These are phyloP conservation scores for Syrrhaptes paradoxus DNA, from an alignment of 2,113 vertebrate species.

Conservation along the genomic window DNA sequence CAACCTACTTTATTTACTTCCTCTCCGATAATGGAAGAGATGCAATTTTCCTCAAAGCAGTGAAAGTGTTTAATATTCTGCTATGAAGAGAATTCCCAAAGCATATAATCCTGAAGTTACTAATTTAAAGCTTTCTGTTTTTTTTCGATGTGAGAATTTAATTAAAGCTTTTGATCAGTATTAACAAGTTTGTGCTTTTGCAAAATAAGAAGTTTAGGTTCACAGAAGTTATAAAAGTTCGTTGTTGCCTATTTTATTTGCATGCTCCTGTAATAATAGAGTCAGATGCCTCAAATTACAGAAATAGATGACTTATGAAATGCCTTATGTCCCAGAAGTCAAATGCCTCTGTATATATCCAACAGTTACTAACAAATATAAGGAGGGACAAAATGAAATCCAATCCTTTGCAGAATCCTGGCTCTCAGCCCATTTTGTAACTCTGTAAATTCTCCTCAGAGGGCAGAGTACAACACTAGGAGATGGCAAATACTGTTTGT, in stretches of 20 bases:
- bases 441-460: slow-evolving; percentile 14
- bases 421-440: background rate
- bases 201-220: background rate
- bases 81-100: background rate
- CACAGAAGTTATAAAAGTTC: background rate
- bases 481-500: background rate
- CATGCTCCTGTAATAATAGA: background rate
- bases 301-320: slow-evolving; percentile 10
- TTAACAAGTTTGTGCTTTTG: background rate
- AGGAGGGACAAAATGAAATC: slow-evolving; percentile 7
- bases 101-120: background rate
- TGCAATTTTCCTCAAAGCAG: background rate
- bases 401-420: background rate
- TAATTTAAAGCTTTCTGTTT: background rate
- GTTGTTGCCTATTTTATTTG: background rate
- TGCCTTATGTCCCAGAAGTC: background rate
- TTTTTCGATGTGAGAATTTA: background rate
- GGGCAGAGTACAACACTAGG: background rate
- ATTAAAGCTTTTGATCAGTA: background rate
- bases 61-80: background rate
- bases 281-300: background rate
- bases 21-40: background rate
- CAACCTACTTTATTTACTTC: background rate
- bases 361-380: background rate
- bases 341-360: background rate